Evolutionary conservation across 1,140 invertebrate species (phyloP).

Genomic region (Lucilia sericata): DNA sequence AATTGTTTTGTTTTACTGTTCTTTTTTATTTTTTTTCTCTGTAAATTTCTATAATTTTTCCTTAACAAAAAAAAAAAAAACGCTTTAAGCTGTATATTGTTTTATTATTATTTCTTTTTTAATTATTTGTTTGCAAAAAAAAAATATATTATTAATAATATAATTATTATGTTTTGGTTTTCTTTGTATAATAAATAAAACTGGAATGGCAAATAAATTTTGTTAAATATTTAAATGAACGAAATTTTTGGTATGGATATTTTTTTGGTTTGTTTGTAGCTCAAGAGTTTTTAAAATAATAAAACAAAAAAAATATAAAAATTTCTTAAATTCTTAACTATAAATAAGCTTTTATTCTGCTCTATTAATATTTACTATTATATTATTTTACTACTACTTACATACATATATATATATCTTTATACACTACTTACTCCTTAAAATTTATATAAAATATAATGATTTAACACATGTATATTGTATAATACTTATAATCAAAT

Average conservation of each 20-base stretch:
- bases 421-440: background rate
- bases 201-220: background rate
- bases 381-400: background rate
- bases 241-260: slow-evolving; percentile 1
- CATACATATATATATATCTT: background rate
- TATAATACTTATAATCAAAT: background rate
- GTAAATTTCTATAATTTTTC: background rate
- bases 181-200: background rate
- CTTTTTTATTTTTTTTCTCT: background rate
- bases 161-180: background rate
- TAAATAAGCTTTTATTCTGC: background rate
- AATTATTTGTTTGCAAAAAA: background rate
- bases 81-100: slow-evolving; percentile 1
- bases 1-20: background rate
- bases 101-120: slow-evolving; percentile 8
- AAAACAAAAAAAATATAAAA: too few species aligned
- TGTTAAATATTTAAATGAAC: background rate
- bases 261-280: slow-evolving; percentile 1
- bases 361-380: too few species aligned
- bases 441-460: background rate
- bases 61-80: too few species aligned
- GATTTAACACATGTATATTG: background rate
- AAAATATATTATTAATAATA: background rate
- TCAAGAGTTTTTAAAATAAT: background rate
- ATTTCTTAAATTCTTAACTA: too few species aligned